These are phyloP conservation scores for Epirrhoe alternata DNA, from an alignment of 2,888 invertebrate species.

Conservation along the genomic window DNA sequence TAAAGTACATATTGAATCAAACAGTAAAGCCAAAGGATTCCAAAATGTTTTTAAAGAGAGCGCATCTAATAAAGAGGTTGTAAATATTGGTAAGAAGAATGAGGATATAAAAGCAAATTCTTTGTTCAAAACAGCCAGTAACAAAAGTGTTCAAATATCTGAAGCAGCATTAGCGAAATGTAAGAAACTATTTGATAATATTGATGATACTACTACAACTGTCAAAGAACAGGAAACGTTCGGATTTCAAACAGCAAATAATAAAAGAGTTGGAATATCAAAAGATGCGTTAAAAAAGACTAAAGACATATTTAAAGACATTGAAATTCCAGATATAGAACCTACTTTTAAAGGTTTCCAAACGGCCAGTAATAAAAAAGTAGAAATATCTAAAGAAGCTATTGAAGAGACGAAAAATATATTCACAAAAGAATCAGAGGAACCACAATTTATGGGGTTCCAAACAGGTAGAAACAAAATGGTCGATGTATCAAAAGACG, in stretches of 20 bases:
- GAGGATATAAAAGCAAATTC: slow-evolving; percentile 41
- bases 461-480: slow-evolving; percentile 27
- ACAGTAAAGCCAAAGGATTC: slow-evolving; percentile 49
- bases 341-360: slow-evolving; percentile 56
- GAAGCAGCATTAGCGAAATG: slow-evolving; percentile 55
- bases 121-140: slow-evolving; percentile 68
- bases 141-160: slow-evolving; percentile 65
- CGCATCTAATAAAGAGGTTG: slow-evolving; percentile 1
- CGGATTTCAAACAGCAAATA: slow-evolving; percentile 29
- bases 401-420: slow-evolving; percentile 53
- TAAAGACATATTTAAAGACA: slow-evolving; percentile 22
- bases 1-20: background rate
- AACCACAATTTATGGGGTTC: slow-evolving; percentile 10
- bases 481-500: slow-evolving; percentile 23
- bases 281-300: slow-evolving; percentile 31
- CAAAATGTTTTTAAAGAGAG: slow-evolving; percentile 63
- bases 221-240: background rate
- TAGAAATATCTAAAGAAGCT: slow-evolving; percentile 58
- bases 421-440: slow-evolving; percentile 45
- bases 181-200: slow-evolving; percentile 49
- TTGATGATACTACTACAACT: slow-evolving; percentile 16
- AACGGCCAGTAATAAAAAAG: slow-evolving; percentile 66
- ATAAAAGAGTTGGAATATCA: slow-evolving; percentile 21
- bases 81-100: slow-evolving; percentile 52
- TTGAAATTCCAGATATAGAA: background rate